Base-by-base conservation (phyloP, 2,888 invertebrate species). In the Drosophila falleni region DNA sequence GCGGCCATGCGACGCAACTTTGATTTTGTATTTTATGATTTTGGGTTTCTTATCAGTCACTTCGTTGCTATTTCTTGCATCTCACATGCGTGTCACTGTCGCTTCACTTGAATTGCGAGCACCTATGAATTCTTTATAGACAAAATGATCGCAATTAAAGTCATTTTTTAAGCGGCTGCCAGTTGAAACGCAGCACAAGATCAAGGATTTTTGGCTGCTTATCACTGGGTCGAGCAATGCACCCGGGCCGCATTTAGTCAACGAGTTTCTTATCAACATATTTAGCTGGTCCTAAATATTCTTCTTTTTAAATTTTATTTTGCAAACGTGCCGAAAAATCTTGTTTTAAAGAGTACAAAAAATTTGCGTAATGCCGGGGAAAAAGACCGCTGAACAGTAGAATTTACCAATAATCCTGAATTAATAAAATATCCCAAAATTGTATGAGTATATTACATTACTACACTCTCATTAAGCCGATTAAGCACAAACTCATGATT, bases 201-300 rank as follows among this genome's bases (percentile, higher is more conserved):
- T 90, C 89, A 90, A 90, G 89, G 89, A 80, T 78, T 89, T 87
- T 59, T 49, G 19, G 16, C 16, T 13, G 73, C 79, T 90, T 90
- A 90, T 90, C 89, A 64, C 46, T 41, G 67, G 81, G 80, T 87
- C 90, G 89, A 76, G 72, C 90, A 88, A 83, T 90, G 89, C 89
- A 90, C 89, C 84, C 79, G 71, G 76, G 67, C 76, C 80, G 66
- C 86, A 85, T 87, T 87, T 81, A 86, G 86, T 87, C 80, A 85
- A 85, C 86, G 68, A 85, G 84, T 87, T 87, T 64, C 76, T 87
- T 85, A 85, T 85, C 84, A 85, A 60, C 6, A 55, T 9, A 10
- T 6, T 50, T 8, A 50, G 50, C 8, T 13, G n/a, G 5, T 50
- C 13, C 19, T 19, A 35, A 26, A n/a, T n/a, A 15, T 15, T 29